These are phyloP conservation scores for Heteractis magnifica DNA, from an alignment of 92 coral and sea anemone species.

Conservation along the genomic window DNA sequence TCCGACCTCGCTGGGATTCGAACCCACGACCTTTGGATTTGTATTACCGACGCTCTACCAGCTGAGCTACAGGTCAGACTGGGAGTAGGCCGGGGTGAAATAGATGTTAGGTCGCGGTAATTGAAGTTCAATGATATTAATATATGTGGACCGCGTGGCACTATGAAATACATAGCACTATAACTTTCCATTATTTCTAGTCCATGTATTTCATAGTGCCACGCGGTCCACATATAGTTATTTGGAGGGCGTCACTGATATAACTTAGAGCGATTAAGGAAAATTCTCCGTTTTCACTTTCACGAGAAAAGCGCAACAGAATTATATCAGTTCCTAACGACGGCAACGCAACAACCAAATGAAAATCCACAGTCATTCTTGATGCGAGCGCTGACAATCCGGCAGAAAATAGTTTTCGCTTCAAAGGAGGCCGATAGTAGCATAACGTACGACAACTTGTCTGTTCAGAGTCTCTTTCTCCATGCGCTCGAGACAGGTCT, in stretches of 20 bases:
- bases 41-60: too few species aligned
- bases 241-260: constrained; percentile 32
- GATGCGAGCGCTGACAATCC: constrained; percentile 53
- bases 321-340: constrained; percentile 50
- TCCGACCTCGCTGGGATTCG: too few species aligned
- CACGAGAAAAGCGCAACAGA: constrained; percentile 55
- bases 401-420: constrained; percentile 22
- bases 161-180: too few species aligned
- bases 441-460: constrained; percentile 42
- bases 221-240: too few species aligned
- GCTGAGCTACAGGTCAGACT: too few species aligned
- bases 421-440: constrained; percentile 37
- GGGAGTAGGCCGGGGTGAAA: too few species aligned
- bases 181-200: too few species aligned
- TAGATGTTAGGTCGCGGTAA: too few species aligned
- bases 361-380: constrained; percentile 60
- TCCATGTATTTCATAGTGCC: too few species aligned
- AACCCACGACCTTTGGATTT: too few species aligned
- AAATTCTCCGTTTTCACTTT: constrained; percentile 60
- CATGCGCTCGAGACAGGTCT: constrained; percentile 65
- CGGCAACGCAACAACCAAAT: neutral
- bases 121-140: too few species aligned
- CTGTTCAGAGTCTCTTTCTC: constrained; percentile 57
- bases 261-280: constrained; percentile 42
- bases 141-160: too few species aligned